phyloP scores from a whole-genome alignment of 2,113 vertebrate genomes.

The Erinaceus europaeus region DNA sequence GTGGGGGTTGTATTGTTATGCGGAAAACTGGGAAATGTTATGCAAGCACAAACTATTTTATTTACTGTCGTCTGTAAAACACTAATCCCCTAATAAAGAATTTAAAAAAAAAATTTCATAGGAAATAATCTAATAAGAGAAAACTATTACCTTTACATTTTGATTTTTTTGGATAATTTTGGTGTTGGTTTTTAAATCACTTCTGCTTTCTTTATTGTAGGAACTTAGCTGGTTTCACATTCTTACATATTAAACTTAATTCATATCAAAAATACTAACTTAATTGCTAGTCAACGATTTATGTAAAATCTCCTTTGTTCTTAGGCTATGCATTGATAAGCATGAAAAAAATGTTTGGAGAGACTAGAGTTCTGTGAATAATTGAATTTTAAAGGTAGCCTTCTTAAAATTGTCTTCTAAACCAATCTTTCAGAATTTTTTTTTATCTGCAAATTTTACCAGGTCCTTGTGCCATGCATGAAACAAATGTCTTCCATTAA shows the following conservation, averaged over 20 bases:
- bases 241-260: not conserved
- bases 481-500: slow-evolving; percentile 2
- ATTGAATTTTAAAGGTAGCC: not conserved
- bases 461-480: not conserved
- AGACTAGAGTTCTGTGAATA: not conserved
- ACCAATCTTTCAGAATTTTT: not conserved
- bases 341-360: not conserved
- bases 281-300: not conserved
- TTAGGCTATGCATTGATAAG: not conserved
- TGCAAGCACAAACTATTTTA: too few relatives aligned
- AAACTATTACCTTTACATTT: not conserved
- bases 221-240: not conserved
- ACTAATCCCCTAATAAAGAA: not conserved
- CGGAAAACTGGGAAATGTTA: too few relatives aligned
- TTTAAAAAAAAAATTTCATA: not conserved
- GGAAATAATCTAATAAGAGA: not conserved
- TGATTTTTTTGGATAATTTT: not conserved
- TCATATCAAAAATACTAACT: not conserved
- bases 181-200: not conserved
- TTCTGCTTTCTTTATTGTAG: not conserved
- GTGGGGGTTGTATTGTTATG: too few relatives aligned
- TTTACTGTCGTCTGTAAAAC: too few relatives aligned
- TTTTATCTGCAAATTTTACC: not conserved
- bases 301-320: not conserved
- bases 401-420: not conserved